Conservation (phyloP, 1,140 invertebrate genomes). For the Pachyrhynchus sulphureomaculatus region DNA sequence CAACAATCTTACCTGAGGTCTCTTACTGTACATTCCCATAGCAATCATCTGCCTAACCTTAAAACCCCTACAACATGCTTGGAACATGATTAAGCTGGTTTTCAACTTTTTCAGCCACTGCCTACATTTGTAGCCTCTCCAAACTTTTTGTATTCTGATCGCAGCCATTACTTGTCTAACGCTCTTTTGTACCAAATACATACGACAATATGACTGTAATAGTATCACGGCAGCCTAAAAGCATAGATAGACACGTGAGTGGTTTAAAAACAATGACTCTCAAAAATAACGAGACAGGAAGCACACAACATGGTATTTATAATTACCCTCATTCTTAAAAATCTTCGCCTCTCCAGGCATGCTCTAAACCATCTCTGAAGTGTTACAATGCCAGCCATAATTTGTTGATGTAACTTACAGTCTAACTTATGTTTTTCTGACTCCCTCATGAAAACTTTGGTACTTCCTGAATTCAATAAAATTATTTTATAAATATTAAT, state of each 20-base stretch:
- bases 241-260: slow-evolving; percentile 69
- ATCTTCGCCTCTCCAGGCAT: slow-evolving; percentile 74
- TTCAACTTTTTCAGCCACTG: slow-evolving; percentile 68
- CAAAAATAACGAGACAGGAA: too few species aligned
- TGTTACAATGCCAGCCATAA: slow-evolving; percentile 87
- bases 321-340: slow-evolving; percentile 60
- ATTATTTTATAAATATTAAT: neutral
- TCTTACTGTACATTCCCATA: slow-evolving; percentile 31
- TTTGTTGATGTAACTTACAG: slow-evolving; percentile 88
- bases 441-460: slow-evolving; percentile 91
- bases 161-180: slow-evolving; percentile 61
- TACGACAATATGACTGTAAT: slow-evolving; percentile 76
- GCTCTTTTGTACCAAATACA: slow-evolving; percentile 59
- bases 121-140: slow-evolving; percentile 66
- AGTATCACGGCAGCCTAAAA: slow-evolving; percentile 61
- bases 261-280: too few species aligned
- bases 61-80: slow-evolving; percentile 70
- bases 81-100: slow-evolving; percentile 64
- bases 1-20: slow-evolving; percentile 38
- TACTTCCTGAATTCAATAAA: slow-evolving; percentile 48
- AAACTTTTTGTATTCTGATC: slow-evolving; percentile 73
- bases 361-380: slow-evolving; percentile 92
- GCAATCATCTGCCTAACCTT: slow-evolving; percentile 57
- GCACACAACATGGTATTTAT: too few species aligned
- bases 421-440: slow-evolving; percentile 93